Percentiles rank a stretch among this genome's conserved stretches.
Evolutionary conservation across 1,140 invertebrate genomes (phyloP).

Genomic region (Neotoxoptera formosana): DNA sequence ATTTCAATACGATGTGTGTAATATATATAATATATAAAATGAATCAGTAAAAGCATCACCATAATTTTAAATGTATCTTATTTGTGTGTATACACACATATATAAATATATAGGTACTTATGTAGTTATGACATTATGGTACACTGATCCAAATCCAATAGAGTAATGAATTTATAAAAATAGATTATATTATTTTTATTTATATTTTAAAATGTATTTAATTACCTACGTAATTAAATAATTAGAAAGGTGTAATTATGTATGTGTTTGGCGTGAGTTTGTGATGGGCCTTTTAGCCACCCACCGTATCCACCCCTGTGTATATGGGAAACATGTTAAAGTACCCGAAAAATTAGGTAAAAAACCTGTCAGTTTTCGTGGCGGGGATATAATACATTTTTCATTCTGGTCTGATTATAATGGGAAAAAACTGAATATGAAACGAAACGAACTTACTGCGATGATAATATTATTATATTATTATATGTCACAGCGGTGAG

Average conservation of each 20-base stretch:
- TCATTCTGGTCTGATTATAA: background rate
- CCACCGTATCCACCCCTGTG: too few species aligned
- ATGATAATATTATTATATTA: too few species aligned
- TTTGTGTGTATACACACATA: too few species aligned
- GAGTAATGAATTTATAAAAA: background rate
- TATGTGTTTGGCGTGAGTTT: background rate
- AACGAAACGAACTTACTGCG: background rate
- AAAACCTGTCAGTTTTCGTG: too few species aligned
- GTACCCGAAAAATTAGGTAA: background rate
- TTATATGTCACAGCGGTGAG: too few species aligned
- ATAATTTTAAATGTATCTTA: too few species aligned
- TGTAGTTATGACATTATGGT: too few species aligned
- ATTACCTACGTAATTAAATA: background rate
- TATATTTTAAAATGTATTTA: background rate
- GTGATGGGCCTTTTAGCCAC: background rate
- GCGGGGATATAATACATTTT: background rate
- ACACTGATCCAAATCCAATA: background rate
- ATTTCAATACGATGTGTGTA: too few species aligned
- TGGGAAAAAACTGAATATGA: background rate
- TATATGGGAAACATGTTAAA: background rate
- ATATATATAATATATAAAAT: too few species aligned
- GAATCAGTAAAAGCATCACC: too few species aligned
- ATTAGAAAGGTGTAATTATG: background rate
- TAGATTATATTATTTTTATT: background rate
- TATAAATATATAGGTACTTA: background rate